phyloP scores from a whole-genome alignment of 2,888 invertebrate species.

The Stenoptilia bipunctidactyla region DNA sequence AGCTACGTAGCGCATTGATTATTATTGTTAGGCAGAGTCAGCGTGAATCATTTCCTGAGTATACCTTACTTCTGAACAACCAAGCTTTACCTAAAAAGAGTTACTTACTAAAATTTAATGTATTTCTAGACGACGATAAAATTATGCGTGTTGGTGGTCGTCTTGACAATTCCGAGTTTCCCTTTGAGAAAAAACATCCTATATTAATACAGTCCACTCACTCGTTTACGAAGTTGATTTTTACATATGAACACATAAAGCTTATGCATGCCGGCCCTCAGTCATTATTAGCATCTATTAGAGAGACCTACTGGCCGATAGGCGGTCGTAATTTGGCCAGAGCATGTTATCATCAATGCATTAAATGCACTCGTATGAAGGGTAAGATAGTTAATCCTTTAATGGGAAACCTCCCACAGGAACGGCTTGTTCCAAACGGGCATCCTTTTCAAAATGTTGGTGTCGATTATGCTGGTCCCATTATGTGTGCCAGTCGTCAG shows the following conservation, averaged over 20 bases:
- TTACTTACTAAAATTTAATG: slow-evolving; percentile 15
- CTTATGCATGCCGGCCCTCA: slow-evolving; percentile 19
- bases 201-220: slow-evolving; percentile 21
- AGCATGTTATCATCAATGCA: not conserved
- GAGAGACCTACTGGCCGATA: no score
- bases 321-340: slow-evolving; percentile 15
- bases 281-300: no score
- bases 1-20: slow-evolving; percentile 9
- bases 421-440: slow-evolving; percentile 11
- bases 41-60: slow-evolving; percentile 16
- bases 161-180: slow-evolving; percentile 13
- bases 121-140: slow-evolving; percentile 13
- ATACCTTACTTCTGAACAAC: slow-evolving; percentile 12
- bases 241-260: slow-evolving; percentile 14
- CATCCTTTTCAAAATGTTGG: no score
- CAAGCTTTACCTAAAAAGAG: slow-evolving; percentile 9
- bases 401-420: slow-evolving; percentile 17
- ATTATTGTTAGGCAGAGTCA: slow-evolving; percentile 10
- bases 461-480: no score
- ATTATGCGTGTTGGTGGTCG: no score
- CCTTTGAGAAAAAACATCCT: slow-evolving; percentile 19
- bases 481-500: no score
- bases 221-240: no score
- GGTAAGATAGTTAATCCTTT: slow-evolving; percentile 10
- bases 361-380: slow-evolving; percentile 1